Base-by-base conservation (phyloP, 2,797 vertebrate species). In the Syngnathus acus region DNA sequence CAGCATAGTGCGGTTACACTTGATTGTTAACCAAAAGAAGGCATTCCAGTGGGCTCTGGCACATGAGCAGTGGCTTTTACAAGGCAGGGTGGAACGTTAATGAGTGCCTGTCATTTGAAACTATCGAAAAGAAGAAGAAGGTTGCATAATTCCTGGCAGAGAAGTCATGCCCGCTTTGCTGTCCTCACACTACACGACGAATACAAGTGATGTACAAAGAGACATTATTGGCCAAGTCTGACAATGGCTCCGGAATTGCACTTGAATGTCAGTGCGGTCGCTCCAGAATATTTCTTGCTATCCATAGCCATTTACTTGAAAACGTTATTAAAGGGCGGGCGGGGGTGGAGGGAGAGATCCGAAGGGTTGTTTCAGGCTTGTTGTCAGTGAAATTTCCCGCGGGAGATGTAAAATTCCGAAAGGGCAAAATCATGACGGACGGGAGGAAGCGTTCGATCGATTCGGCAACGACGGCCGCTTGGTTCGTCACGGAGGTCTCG, bases 291-390 rank as follows among this genome's bases (percentile, higher is more conserved):
- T 5, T 26, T 54, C 23, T 6, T 26, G 4, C 3, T 21, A 10
- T 9, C 1, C 19, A 10, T 51, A 21, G 8, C 50, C 17, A 21
- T 51, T 51, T 7, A 21, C 50, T 51, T 51, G 50, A 26, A 54
- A 54, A 54, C 5, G 9, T 10, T 2, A 13, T 13, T 54, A 13
- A 6, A 54, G 4, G 21, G 9, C 8, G 9, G 7, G 53, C 11
- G 5, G 4, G 5, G 9, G 10, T 1, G 11, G 0, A 5, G 2
- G 19, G 0, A 13, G n/a, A 19, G 8, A 42, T 9, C 9, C 7
- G 8, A 6, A 9, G 10, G 10, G 10, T 9, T 9, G 10, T 9
- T 48, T 13, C 7, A 2, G 53, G 21, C 21, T 54, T 51, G n/a
- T 21, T 51, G n/a, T 51, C n/a, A 51, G 50, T 51, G 50, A 54